phyloP scores from a whole-genome alignment of 1,140 invertebrate species.

The Caenorhabditis latens region DNA sequence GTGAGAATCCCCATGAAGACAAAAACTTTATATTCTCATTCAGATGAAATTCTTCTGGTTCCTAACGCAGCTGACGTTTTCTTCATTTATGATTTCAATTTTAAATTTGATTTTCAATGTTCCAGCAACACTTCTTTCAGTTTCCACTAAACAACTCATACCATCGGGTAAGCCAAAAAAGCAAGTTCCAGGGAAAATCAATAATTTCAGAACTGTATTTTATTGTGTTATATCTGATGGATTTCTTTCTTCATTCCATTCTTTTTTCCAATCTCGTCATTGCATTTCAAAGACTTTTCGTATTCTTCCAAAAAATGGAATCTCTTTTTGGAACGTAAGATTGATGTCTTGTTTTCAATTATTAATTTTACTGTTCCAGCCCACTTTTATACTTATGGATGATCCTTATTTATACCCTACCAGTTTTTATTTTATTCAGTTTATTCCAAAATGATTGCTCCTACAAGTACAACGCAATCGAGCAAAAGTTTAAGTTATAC shows the following conservation, averaged over 20 bases:
- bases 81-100: background rate
- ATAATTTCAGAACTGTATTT: background rate
- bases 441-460: background rate
- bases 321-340: background rate
- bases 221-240: background rate
- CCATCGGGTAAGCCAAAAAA: background rate
- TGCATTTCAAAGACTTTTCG: conserved; percentile 1
- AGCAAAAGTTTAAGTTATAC: background rate
- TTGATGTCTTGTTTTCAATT: background rate
- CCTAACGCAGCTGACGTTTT: background rate
- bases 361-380: background rate
- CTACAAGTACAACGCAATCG: background rate
- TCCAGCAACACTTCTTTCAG: background rate
- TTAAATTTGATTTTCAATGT: background rate
- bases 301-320: background rate
- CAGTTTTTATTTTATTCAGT: background rate
- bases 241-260: background rate
- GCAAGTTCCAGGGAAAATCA: too few relatives aligned
- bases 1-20: background rate
- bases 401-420: background rate
- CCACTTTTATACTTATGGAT: background rate
- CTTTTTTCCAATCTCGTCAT: background rate
- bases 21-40: background rate
- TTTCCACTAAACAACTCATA: background rate
- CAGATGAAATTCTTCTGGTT: conserved; percentile 27